Conservation (phyloP, 2,113 vertebrate genomes). For the Girardinichthys multiradiatus region DNA sequence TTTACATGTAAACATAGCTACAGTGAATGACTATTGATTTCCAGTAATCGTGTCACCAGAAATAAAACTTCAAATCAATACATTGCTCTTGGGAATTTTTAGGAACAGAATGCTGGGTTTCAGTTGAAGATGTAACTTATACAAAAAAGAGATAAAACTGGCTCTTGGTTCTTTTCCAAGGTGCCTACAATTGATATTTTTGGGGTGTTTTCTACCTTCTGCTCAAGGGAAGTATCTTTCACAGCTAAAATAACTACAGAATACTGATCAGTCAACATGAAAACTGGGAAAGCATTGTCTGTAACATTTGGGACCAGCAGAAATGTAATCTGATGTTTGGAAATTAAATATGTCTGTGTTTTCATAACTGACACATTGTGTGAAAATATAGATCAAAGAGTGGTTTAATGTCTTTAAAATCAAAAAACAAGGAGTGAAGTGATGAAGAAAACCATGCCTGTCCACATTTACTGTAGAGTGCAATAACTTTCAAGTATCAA, state of each 20-base stretch:
- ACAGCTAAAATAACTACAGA: no score
- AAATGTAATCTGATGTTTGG: background rate
- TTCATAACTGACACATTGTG: background rate
- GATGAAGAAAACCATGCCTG: background rate
- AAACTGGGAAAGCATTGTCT: no score
- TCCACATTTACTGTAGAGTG: background rate
- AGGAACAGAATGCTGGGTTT: background rate
- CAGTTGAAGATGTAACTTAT: background rate
- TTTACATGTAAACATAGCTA: background rate
- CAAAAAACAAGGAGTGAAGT: background rate
- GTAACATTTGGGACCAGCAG: no score
- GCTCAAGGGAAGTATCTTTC: no score
- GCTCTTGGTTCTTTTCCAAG: no score
- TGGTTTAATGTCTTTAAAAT: background rate
- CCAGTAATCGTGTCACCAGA: background rate
- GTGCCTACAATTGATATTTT: no score
- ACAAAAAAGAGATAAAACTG: no score
- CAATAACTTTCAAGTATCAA: no score
- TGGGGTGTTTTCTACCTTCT: no score
- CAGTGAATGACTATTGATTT: background rate
- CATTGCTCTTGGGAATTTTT: background rate
- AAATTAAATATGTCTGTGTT: background rate
- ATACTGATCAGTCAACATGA: no score
- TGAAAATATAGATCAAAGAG: background rate
- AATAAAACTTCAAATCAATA: background rate